Percentiles rank a stretch among this genome's conserved stretches.
These are phyloP conservation scores for Brachionus manjavacas DNA, from an alignment of 1,140 invertebrate genomes.

Conservation along the genomic window DNA sequence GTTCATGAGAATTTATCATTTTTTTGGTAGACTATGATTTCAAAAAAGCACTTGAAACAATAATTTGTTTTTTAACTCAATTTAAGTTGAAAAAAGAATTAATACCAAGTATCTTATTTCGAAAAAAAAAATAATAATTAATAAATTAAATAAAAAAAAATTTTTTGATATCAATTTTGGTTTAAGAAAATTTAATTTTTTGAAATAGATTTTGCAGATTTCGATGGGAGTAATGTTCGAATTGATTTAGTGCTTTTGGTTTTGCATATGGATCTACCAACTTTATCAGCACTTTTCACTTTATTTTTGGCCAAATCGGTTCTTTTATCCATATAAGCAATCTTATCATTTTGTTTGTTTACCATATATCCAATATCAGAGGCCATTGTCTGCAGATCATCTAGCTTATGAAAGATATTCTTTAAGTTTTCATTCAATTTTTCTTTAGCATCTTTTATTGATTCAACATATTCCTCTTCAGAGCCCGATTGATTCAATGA, in stretches of 20 bases:
- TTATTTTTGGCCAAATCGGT: not conserved
- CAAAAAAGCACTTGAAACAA: too few relatives aligned
- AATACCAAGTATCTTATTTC: not conserved
- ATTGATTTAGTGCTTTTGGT: constrained; percentile 12
- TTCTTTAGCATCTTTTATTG: not conserved
- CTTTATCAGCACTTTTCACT: not conserved
- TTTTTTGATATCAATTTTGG: too few relatives aligned
- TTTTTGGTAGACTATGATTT: too few relatives aligned
- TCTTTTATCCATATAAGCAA: not conserved
- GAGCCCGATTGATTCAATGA: not conserved
- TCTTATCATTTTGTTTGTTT: constrained; percentile 22
- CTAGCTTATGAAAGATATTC: not conserved
- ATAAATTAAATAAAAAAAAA: not conserved
- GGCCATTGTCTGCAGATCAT: constrained; percentile 21
- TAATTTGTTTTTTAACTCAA: too few relatives aligned
- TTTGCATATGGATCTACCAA: not conserved
- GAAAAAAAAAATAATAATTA: not conserved
- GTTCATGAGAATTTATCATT: not conserved
- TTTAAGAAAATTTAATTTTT: not conserved
- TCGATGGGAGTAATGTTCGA: not conserved
- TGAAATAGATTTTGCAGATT: not conserved
- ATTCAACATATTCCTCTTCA: not conserved
- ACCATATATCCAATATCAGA: constrained; percentile 7
- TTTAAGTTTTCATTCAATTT: constrained; percentile 33
- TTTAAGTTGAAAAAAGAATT: not conserved